Base-by-base conservation (phyloP, 2,797 vertebrate species). In the Threskiornis aethiopicus region DNA sequence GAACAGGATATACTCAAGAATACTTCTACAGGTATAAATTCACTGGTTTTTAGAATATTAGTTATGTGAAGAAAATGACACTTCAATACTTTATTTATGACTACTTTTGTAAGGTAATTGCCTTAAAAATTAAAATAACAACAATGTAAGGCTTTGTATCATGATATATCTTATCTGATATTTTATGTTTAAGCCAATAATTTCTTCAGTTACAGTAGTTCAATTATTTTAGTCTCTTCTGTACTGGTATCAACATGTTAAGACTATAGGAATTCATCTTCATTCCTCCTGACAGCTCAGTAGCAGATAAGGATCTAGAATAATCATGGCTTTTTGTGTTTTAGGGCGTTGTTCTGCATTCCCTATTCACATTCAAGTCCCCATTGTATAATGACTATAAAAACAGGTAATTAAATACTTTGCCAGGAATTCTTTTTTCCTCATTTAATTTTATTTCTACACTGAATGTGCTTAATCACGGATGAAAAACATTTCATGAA, bases 331-430 rank as follows among this genome's bases (percentile, higher is more conserved):
- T 54, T 91, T 75, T 78, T 94, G 75, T 78, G 20, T 65, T 90
- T 86, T 58, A 88, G 22, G 69, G 39, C 15, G 82, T 90, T 91
- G 51, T 94, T 95, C 58, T 91, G 21, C 39, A 62, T 82, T 83
- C 41, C 33, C 31, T 4, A 5, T 83, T 95, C 58, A 55, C 26
- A 47, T 93, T 93, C 78, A 92, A 49, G 39, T 92, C 58, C 39
- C 52, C 10, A 22, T 67, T 93, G 64, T 67, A 73, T 42, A 69
- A 87, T 78, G 75, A 87, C 26, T 78, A 29, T 72, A 94, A 91
- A 96, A 96, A n/a, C 10, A 84, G 75, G 31, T 89, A 84, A 93
- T 89, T 87, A 93, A 91, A 87, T 89, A 71, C 37, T 64, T 96
- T 78, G 33, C 49, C n/a, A 94, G 37, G 22, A 73, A 80, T 87